phyloP scores from a whole-genome alignment of 2,797 vertebrate genomes.

The Rhinogobio ventralis region DNA sequence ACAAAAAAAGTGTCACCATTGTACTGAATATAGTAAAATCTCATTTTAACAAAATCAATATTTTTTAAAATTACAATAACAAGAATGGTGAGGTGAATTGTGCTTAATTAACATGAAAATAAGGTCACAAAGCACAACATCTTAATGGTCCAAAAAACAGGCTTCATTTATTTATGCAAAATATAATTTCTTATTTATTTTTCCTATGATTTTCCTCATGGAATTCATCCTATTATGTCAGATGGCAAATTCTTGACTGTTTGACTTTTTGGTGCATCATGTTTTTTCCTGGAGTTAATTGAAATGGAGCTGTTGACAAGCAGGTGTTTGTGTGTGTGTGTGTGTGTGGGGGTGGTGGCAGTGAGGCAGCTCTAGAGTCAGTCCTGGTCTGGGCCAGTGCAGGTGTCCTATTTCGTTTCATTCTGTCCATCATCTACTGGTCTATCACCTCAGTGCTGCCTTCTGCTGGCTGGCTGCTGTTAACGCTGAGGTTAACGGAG shows the following conservation, averaged over 20 bases:
- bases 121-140: not conserved
- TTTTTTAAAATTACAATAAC: not conserved
- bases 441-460: conserved; percentile 37
- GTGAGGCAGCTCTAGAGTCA: conserved; percentile 29
- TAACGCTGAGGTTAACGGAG: not conserved
- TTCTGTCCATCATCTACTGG: not conserved
- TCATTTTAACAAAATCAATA: not conserved
- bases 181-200: not conserved
- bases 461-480: conserved; percentile 22
- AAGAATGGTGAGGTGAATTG: not conserved
- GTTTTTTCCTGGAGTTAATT: not conserved
- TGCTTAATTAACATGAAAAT: not conserved
- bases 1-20: not conserved
- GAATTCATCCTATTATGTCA: not conserved
- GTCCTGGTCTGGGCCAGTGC: not conserved
- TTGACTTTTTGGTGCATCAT: not conserved
- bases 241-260: not conserved
- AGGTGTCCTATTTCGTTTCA: not conserved
- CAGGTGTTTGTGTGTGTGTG: not conserved
- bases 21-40: not conserved
- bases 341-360: conserved; percentile 19
- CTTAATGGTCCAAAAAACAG: conserved; percentile 1
- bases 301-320: not conserved
- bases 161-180: not conserved
- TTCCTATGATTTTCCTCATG: not conserved